These are phyloP conservation scores for Metallyticus violacea DNA, from an alignment of 2,888 invertebrate genomes.

Conservation along the genomic window DNA sequence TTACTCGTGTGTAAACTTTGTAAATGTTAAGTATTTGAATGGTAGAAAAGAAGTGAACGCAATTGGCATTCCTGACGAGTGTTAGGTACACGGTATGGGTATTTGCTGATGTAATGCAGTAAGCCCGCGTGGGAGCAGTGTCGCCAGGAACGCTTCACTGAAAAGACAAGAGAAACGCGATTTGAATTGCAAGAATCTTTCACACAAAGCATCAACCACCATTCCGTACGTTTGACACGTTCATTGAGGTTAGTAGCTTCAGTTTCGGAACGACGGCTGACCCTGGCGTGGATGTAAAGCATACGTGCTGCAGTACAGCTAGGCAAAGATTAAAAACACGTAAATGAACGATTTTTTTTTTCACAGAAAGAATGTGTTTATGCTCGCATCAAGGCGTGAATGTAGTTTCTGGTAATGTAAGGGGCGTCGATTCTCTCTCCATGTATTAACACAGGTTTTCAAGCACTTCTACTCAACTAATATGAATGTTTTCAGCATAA, in stretches of 20 bases:
- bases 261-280: background rate
- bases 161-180: background rate
- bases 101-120: background rate
- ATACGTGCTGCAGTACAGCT: background rate
- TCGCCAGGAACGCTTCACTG: background rate
- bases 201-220: background rate
- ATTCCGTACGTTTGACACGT: background rate
- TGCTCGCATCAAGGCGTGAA: no score
- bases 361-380: no score
- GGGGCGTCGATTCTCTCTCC: no score
- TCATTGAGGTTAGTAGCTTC: background rate
- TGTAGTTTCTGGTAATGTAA: no score
- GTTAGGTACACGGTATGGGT: background rate
- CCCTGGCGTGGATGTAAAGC: background rate
- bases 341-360: no score
- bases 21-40: background rate
- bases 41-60: background rate
- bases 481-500: no score
- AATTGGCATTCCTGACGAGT: background rate
- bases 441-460: no score
- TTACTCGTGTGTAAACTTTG: background rate
- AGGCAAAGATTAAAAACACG: no score
- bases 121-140: background rate
- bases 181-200: background rate
- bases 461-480: no score